Base-by-base conservation (phyloP, 2,888 invertebrate genomes). In the Urechis unicinctus region DNA sequence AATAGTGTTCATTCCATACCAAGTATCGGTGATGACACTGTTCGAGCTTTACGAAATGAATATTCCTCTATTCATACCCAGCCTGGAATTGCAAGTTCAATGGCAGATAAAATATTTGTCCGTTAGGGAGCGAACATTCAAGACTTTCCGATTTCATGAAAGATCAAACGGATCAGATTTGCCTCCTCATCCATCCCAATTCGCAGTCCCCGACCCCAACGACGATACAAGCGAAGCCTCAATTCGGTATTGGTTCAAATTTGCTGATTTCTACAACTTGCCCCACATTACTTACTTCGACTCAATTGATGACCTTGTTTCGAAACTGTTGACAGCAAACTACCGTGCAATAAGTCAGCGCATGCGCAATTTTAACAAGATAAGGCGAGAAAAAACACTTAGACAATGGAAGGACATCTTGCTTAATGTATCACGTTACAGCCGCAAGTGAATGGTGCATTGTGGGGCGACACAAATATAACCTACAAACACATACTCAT, bases 181-280 rank as follows among this genome's bases (percentile, higher is more conserved):
- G 26, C 88, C 79, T 61, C 42, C 57, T 4, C 53, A 53, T 50
- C 6, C 25, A 1, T 58, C 57, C 17, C 50, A 57, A 36, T 1
- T 22, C 22, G 9, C 30, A 3, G 4, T 58, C 17, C 58, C 60
- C 2, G 60, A 60, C 36, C 60, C 60, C 9, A 60, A 58, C 41
- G 49, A 60, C 42, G 58, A 60, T n/a, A 41, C 36, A 4, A 41
- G 56, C 30, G 26, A 45, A 13, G 46, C 49, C 2, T 24, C 52
- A 17, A 51, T 58, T 31, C 28, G 50, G 4, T 50, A 58, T 45
- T 60, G 60, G 60, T 36, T 60, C 22, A 49, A 56, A 36, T 53
- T 47, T 24, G 50, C 60, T 2, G 60, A 60, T 30, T 60, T 56
- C 36, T 60, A 60, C 44, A 29, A 28, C 13, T 17, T 36, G 17